phyloP scores from a whole-genome alignment of 2,113 vertebrate species.

The Apteryx owenii region DNA sequence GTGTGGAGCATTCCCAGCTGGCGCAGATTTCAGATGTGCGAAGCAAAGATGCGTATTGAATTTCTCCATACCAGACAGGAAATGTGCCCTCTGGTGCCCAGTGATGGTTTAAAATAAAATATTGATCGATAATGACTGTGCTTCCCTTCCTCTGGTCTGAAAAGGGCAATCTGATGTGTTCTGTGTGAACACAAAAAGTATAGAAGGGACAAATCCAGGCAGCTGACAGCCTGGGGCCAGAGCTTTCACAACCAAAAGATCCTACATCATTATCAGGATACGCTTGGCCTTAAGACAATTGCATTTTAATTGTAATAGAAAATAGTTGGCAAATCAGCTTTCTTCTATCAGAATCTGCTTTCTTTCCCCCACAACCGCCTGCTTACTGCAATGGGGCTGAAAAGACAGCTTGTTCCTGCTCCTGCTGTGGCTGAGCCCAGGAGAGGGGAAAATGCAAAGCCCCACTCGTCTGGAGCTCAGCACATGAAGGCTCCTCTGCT shows the following conservation, averaged over 20 bases:
- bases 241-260: not conserved
- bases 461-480: not conserved
- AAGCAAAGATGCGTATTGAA: constrained; percentile 23
- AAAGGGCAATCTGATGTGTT: not conserved
- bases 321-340: not conserved
- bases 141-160: not conserved
- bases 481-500: accelerated
- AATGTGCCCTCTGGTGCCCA: constrained; percentile 27
- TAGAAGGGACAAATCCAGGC: not conserved
- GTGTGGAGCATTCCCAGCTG: not conserved
- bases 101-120: constrained; percentile 33
- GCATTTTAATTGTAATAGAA: constrained; percentile 3
- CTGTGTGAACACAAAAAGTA: not conserved
- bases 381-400: not conserved
- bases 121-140: constrained; percentile 13
- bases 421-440: not conserved
- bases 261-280: not conserved
- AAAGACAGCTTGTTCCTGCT: not conserved
- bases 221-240: not conserved
- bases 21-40: not conserved
- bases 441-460: not conserved
- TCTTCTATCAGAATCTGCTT: not conserved
- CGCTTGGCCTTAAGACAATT: not conserved
- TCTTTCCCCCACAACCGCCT: not conserved
- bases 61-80: constrained; percentile 35